Conservation (phyloP, 1,140 invertebrate species). For the Hermetia illucens region DNA sequence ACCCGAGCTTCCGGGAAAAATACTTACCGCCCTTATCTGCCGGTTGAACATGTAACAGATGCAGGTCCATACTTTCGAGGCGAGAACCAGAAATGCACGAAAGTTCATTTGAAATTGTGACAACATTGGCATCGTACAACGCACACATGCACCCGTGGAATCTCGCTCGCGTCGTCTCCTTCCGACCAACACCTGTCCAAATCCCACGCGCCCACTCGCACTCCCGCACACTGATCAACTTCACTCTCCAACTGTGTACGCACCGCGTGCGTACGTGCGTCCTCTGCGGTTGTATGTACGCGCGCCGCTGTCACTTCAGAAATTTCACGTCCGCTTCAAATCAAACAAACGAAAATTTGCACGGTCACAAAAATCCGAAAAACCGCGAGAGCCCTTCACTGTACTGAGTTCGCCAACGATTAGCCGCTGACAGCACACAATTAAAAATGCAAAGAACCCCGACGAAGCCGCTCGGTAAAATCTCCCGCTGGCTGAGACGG, state of each 20-base stretch:
- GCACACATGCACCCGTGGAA: background rate
- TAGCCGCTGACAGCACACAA: too few species aligned
- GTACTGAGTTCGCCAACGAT: too few species aligned
- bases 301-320: background rate
- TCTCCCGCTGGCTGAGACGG: too few species aligned
- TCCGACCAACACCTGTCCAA: background rate
- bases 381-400: too few species aligned
- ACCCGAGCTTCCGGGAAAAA: slow-evolving; percentile 10
- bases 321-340: too few species aligned
- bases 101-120: slow-evolving; percentile 95
- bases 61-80: slow-evolving; percentile 95
- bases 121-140: slow-evolving; percentile 53
- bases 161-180: background rate
- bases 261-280: background rate
- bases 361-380: too few species aligned
- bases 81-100: slow-evolving; percentile 84
- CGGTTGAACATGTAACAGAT: slow-evolving; percentile 92
- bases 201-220: background rate
- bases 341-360: too few species aligned
- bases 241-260: too few species aligned
- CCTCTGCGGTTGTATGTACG: background rate
- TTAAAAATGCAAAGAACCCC: too few species aligned
- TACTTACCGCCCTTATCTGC: slow-evolving; percentile 87
- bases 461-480: too few species aligned
- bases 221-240: too few species aligned